Evolutionary conservation across 2,888 invertebrate genomes (phyloP), one percentile per base, ranked within the genome.

Genomic region (Apamea anceps): DNA sequence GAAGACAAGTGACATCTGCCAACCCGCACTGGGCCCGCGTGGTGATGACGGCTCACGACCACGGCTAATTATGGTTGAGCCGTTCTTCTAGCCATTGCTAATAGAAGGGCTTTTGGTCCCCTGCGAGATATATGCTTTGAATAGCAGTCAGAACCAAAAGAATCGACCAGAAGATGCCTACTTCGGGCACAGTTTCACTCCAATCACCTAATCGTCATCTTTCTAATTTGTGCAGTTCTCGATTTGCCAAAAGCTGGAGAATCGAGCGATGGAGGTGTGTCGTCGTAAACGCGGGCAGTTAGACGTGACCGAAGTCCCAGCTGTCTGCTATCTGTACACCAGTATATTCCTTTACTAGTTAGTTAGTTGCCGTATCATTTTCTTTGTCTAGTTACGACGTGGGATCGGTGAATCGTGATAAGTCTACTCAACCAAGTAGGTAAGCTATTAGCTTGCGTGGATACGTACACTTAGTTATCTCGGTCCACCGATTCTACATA

Each of bases 321-420:
- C 94, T 0, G 91, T 95, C 15, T 93, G 93, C 83, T 91, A 92
- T 54, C 91, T 96, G 21, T 95, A 96, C 88, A 94, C 94, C 0
- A 93, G 90, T 81, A 91, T 96, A 79, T 95, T 95, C 80, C 88
- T 94, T 60, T 95, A 93, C 85, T 94, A 94, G 96, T 96, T 94
- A 94, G 96, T 96, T 80, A 92, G 94, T 93, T 77, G 5, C 13
- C 21, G 10, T 48, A 51, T 70, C 76, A 62, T 57, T 48, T 63
- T 10, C n/a, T 13, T 75, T 48, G 1, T 48, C 25, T 62, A 32
- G 18, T 68, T 48, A 48, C 42, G 28, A 28, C 32, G 13, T 15
- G 13, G 5, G 21, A 13, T 37, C 15, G 12, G 18, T 37, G 15
- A 3, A 32, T 25, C 25, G 25, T 25, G 18, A 28, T 32, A 45